A percentile compares a stretch with the other conserved stretches of the same genome.
Evolutionary conservation across 2,113 vertebrate genomes (phyloP).

Genomic region (Periophthalmus modestus): DNA sequence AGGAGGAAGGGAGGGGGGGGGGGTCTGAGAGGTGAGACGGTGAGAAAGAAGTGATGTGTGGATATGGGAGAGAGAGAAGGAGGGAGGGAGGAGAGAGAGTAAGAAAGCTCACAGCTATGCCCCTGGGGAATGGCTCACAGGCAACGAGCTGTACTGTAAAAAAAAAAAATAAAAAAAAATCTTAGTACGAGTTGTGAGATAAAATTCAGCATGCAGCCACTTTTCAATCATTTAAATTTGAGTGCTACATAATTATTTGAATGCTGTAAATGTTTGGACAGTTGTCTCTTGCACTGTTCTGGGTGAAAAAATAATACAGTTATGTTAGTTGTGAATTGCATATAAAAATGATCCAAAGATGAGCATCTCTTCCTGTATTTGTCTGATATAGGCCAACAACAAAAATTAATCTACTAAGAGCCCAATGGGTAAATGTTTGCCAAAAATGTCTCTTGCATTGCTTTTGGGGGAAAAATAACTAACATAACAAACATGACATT

Average conservation of each 20-base stretch:
- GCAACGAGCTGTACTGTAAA: constrained; percentile 12
- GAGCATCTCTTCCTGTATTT: no score
- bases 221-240: neutral
- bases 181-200: neutral
- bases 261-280: neutral
- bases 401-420: no score
- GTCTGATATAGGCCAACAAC: no score
- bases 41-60: constrained; percentile 32
- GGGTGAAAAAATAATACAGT: neutral
- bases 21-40: constrained; percentile 57
- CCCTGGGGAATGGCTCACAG: constrained; percentile 40
- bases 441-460: no score
- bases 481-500: no score
- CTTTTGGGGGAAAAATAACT: no score
- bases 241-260: neutral
- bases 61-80: constrained; percentile 10
- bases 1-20: constrained; percentile 62
- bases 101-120: constrained; percentile 35
- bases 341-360: no score
- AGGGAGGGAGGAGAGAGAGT: constrained; percentile 1
- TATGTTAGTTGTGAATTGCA: no score
- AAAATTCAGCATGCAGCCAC: neutral
- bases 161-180: neutral
- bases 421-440: no score
- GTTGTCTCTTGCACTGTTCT: neutral